Base-by-base conservation (phyloP, 2,888 invertebrate genomes). In the Ceriagrion tenellum region DNA sequence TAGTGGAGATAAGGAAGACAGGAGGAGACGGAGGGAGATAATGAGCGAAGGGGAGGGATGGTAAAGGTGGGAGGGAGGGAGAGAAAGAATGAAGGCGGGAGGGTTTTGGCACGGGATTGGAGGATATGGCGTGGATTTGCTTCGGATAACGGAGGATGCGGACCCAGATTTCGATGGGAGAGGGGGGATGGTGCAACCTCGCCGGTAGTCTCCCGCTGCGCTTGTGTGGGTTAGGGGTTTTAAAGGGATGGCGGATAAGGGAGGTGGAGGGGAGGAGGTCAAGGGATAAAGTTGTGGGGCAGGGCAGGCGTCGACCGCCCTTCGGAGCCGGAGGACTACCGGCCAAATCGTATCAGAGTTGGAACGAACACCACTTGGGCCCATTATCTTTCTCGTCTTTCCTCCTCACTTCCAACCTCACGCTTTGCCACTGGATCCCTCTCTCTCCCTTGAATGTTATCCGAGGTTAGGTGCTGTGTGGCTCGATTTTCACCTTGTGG, bases 311-410 rank as follows among this genome's bases (percentile, higher is more conserved):
- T 35, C 81, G 35, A 12, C 81, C 81, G 30, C 81, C 35, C 26
- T 81, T 18, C 6, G 81, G 12, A 18, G 81, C 13, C 20, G 35
- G 16, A 35, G 81, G 35, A 30, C 35, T 18, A 30, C 16, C 35
- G 35, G 16, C 81, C 35, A 81, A 81, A 81, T 81, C 81, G 30
- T 26, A 81, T 81, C 81, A 35, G 13, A 81, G 30, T n/a, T 12
- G 18, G 81, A 35, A 81, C 81, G 81, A 35, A 13, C 69, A n/a
- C 35, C 81, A 23, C 35, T 81, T 18, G 13, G 81, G 81, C 12
- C 81, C 81, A 81, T 81, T 81, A 81, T 81, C 20, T 69, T 69
- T n/a, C n/a, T n/a, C 69, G 47, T 69, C 69, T 59, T 20, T 59
- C 59, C 59, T 2, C 69, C 3, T 69, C 1, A 47, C 47, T 69